Conservation (phyloP, 1,140 invertebrate species). For the Chironomus striatipennis region DNA sequence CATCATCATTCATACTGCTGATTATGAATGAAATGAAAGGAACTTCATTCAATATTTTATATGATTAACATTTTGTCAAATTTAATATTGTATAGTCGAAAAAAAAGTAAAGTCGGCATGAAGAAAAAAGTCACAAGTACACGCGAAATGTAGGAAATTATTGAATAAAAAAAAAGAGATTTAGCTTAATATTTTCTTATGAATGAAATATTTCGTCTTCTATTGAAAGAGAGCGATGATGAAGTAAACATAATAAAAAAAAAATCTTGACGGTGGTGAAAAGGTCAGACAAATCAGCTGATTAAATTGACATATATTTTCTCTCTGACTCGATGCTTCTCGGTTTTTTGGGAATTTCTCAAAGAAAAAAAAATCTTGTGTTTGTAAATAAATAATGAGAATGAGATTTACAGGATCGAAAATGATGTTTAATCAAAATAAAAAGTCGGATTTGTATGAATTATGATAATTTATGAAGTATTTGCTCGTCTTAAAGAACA, state of each 20-base stretch:
- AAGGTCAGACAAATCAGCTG: slow-evolving; percentile 19
- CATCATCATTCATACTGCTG: too few relatives aligned
- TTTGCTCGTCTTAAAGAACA: too few relatives aligned
- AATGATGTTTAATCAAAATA: slow-evolving; percentile 19
- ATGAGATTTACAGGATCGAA: too few relatives aligned
- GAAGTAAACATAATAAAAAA: background rate
- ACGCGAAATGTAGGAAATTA: slow-evolving; percentile 1
- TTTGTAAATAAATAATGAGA: slow-evolving; percentile 1
- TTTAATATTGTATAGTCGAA: too few relatives aligned
- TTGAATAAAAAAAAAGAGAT: too few relatives aligned
- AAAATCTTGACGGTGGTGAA: background rate
- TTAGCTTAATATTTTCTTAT: background rate
- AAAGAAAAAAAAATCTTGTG: background rate
- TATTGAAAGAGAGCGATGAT: too few relatives aligned
- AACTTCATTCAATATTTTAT: background rate
- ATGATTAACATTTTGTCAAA: background rate
- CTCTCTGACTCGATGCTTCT: background rate
- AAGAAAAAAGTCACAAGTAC: background rate
- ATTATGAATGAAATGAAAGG: background rate
- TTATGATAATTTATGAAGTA: background rate
- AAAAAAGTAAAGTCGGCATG: background rate
- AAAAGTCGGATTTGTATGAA: too few relatives aligned
- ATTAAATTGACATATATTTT: slow-evolving; percentile 17
- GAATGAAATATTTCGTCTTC: slow-evolving; percentile 4
- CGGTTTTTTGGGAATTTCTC: background rate